phyloP scores from a whole-genome alignment of 1,140 invertebrate species.

The Yoshiicerus persimilis region DNA sequence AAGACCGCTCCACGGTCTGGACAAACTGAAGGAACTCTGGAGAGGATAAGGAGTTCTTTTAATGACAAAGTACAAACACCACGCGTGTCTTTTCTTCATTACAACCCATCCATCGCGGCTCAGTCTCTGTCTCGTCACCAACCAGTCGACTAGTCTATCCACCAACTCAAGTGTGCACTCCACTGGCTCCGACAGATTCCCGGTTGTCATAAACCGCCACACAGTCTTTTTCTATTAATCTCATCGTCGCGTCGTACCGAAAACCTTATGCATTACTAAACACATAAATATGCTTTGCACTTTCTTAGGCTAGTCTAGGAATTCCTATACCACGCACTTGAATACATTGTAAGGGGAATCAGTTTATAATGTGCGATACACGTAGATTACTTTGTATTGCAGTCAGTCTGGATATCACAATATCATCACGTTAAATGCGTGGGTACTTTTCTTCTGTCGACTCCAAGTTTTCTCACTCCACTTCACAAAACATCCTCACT shows the following conservation, averaged over 20 bases:
- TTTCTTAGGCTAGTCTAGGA: no score
- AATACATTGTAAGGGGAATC: no score
- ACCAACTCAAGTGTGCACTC: neutral
- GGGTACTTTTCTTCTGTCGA: neutral
- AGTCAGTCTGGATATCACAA: neutral
- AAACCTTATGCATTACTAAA: neutral
- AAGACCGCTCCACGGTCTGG: constrained; percentile 28
- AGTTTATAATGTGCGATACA: no score
- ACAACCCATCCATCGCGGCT: neutral
- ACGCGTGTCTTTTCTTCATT: constrained; percentile 38
- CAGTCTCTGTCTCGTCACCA: neutral
- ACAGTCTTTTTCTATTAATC: neutral
- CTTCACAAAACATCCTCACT: neutral
- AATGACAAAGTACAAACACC: constrained; percentile 37
- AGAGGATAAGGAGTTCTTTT: neutral
- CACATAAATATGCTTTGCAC: neutral
- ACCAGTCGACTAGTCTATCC: neutral
- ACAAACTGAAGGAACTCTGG: neutral
- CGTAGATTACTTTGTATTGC: neutral
- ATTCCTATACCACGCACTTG: neutral
- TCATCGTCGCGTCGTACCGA: neutral
- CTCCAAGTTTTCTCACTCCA: neutral
- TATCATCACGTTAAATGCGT: neutral
- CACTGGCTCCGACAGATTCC: neutral
- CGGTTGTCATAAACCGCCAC: neutral